Percentiles rank a stretch among this genome's conserved stretches.
Conservation (phyloP, 2,888 invertebrate genomes). For the Troides aeacus region DNA sequence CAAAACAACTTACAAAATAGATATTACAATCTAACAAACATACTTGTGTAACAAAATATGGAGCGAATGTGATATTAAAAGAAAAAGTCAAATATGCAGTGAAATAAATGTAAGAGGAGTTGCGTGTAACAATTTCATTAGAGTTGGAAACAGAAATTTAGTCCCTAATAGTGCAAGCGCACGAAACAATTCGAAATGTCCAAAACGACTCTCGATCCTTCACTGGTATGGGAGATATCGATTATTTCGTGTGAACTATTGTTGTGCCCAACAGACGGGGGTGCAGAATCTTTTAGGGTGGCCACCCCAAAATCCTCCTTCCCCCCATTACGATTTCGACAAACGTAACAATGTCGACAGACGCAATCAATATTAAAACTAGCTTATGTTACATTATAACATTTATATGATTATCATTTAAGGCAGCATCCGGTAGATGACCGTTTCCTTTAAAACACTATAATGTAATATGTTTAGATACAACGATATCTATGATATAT, state of each 20-base stretch:
- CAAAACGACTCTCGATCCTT: conserved; percentile 28
- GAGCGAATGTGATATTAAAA: no score
- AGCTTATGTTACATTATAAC: background rate
- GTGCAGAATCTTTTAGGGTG: conserved; percentile 69
- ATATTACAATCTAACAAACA: no score
- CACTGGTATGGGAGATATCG: conserved; percentile 54
- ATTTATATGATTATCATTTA: background rate
- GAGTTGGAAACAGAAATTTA: background rate
- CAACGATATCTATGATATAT: no score
- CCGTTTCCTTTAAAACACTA: no score
- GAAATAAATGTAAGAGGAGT: background rate
- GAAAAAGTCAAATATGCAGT: background rate
- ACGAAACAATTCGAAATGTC: conserved; percentile 24
- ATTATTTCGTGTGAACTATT: conserved; percentile 75
- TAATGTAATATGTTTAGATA: no score
- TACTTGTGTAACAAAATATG: no score
- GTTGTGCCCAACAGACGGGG: conserved; percentile 59
- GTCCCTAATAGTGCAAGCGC: conserved; percentile 20
- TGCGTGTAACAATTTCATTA: conserved; percentile 22
- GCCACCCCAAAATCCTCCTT: conserved; percentile 41
- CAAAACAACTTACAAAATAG: no score
- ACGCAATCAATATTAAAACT: conserved; percentile 21
- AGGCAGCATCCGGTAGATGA: no score
- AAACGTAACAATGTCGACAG: conserved; percentile 30
- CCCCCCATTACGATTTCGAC: conserved; percentile 34